These are phyloP conservation scores for Lerista edwardsae DNA, from an alignment of 2,797 vertebrate genomes.

Conservation along the genomic window DNA sequence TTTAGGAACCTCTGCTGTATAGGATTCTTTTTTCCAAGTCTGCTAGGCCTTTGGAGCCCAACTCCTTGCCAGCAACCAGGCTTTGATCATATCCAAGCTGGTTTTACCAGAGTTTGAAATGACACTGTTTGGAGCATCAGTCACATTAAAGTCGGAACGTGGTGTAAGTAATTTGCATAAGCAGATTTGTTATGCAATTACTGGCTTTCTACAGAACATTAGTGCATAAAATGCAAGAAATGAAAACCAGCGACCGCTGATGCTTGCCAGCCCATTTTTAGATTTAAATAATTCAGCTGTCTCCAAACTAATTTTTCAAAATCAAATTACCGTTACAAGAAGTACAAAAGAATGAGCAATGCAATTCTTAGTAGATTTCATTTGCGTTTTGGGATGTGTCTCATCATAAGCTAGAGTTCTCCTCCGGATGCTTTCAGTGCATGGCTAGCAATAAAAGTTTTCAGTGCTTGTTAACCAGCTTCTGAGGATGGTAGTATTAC, in stretches of 20 bases:
- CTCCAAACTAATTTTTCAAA: constrained; percentile 31
- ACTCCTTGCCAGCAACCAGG: too few relatives aligned
- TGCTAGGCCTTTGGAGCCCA: not conserved
- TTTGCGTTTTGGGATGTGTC: constrained; percentile 6
- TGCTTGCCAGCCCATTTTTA: constrained; percentile 7
- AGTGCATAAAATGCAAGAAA: not conserved
- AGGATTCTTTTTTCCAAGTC: not conserved
- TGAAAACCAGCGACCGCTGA: not conserved
- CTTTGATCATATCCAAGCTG: not conserved
- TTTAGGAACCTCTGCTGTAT: too few relatives aligned
- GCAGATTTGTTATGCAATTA: constrained; percentile 45
- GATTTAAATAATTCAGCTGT: constrained; percentile 43
- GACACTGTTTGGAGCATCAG: constrained; percentile 1
- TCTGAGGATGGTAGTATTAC: not conserved
- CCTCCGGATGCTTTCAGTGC: not conserved
- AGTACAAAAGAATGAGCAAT: constrained; percentile 39
- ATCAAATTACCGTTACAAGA: constrained; percentile 28
- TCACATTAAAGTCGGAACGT: constrained; percentile 20
- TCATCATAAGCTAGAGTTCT: not conserved
- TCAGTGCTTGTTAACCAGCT: not conserved
- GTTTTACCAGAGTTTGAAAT: constrained; percentile 15
- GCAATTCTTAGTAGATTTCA: constrained; percentile 7
- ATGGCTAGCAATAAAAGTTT: not conserved
- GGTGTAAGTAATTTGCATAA: constrained; percentile 39
- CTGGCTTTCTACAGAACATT: not conserved